Evolutionary conservation across 2,113 vertebrate genomes (phyloP).

Genomic region (Opisthocomus hoazin): DNA sequence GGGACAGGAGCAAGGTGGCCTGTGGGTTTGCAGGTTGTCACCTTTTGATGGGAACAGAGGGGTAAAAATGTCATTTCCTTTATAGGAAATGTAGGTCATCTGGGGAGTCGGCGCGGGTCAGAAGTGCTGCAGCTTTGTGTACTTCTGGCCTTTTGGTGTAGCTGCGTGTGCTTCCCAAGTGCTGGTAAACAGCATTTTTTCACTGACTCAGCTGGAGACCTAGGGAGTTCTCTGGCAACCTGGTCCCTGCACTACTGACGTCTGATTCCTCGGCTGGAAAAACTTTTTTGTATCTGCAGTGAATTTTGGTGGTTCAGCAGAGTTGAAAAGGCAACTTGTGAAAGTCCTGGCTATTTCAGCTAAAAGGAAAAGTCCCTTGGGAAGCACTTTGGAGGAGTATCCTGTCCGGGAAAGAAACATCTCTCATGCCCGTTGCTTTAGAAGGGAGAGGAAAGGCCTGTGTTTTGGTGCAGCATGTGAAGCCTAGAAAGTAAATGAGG

Average conservation of each 20-base stretch:
- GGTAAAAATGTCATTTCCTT: background rate
- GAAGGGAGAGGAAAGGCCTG: background rate
- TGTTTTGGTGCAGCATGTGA: background rate
- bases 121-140: background rate
- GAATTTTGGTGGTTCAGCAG: background rate
- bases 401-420: background rate
- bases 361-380: background rate
- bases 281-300: background rate
- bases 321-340: background rate
- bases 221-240: background rate
- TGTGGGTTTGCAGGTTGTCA: background rate
- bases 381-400: background rate
- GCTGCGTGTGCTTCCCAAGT: background rate
- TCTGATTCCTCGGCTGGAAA: background rate
- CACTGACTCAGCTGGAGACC: background rate
- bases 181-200: background rate
- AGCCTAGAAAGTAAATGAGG: background rate
- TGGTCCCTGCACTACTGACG: rapidly evolving
- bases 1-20: background rate
- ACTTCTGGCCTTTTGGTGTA: background rate
- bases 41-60: background rate
- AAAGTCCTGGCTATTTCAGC: background rate
- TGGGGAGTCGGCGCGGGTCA: background rate
- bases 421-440: background rate
- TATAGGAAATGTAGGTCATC: background rate